Evolutionary conservation across 2,888 invertebrate species (phyloP).

Genomic region (Temnothorax unifasciatus): DNA sequence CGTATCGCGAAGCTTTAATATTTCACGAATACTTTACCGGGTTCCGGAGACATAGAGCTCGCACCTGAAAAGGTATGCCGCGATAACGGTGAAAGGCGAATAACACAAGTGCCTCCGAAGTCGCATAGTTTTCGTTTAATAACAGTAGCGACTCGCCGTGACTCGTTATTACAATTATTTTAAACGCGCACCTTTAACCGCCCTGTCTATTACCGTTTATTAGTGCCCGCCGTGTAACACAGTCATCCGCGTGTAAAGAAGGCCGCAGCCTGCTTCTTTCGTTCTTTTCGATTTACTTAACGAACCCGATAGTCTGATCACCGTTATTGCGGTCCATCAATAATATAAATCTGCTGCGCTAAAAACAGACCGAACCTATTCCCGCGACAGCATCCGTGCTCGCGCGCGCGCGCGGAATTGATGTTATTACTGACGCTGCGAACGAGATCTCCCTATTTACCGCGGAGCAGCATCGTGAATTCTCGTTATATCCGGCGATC

Average conservation of each 20-base stretch:
- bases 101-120: conserved; percentile 69
- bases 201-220: conserved; percentile 58
- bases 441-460: conserved; percentile 29
- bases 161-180: conserved; percentile 65
- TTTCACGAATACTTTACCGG: neutral
- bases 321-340: conserved; percentile 37
- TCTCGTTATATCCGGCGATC: conserved; percentile 24
- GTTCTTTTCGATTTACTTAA: conserved; percentile 36
- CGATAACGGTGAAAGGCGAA: conserved; percentile 72
- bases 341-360: conserved; percentile 33
- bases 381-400: neutral
- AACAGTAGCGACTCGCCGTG: conserved; percentile 50
- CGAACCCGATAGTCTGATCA: neutral
- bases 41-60: conserved; percentile 45
- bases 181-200: conserved; percentile 52
- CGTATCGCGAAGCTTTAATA: neutral
- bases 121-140: conserved; percentile 72
- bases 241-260: neutral
- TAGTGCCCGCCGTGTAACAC: conserved; percentile 22
- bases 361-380: conserved; percentile 15
- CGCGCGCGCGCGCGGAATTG: conserved; percentile 4
- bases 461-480: conserved; percentile 16
- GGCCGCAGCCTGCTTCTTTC: neutral
- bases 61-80: conserved; percentile 68
- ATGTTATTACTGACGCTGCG: conserved; percentile 11